Evolutionary conservation across 2,113 vertebrate genomes (phyloP).

Genomic region (Polypterus bichir): DNA sequence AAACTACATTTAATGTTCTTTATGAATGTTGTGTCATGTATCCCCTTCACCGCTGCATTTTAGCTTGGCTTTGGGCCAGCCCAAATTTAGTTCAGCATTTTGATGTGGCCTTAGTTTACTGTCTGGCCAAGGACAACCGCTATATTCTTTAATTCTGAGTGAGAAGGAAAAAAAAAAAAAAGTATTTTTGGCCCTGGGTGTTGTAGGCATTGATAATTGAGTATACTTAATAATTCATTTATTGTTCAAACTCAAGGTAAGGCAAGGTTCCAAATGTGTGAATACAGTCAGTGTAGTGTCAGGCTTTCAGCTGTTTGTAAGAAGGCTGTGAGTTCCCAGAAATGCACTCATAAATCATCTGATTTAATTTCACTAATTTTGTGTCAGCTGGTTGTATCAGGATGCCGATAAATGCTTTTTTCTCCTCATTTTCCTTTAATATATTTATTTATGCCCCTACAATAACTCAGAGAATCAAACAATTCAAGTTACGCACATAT

Average conservation of each 20-base stretch:
- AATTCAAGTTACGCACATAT: slow-evolving; percentile 6
- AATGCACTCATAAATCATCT: slow-evolving; percentile 45
- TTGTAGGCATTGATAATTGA: neutral
- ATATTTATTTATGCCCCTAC: slow-evolving; percentile 32
- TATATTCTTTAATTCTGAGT: too few species aligned
- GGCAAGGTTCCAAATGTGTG: neutral
- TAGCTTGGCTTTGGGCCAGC: too few species aligned
- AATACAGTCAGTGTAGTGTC: too few species aligned
- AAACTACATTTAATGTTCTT: too few species aligned
- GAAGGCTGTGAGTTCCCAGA: too few species aligned
- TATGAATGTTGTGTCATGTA: too few species aligned
- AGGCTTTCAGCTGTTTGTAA: too few species aligned
- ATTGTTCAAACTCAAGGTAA: neutral
- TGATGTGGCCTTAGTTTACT: too few species aligned
- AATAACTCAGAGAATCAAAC: slow-evolving; percentile 19
- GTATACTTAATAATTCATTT: neutral
- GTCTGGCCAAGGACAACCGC: too few species aligned
- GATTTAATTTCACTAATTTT: slow-evolving; percentile 47
- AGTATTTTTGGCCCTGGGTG: neutral
- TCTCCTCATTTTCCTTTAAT: slow-evolving; percentile 26
- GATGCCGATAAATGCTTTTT: slow-evolving; percentile 33
- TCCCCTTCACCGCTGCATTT: too few species aligned
- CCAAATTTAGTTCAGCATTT: too few species aligned
- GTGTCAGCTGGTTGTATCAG: slow-evolving; percentile 43
- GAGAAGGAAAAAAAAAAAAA: neutral